phyloP scores from a whole-genome alignment of 2,113 vertebrate genomes.

The Varanus salvator region DNA sequence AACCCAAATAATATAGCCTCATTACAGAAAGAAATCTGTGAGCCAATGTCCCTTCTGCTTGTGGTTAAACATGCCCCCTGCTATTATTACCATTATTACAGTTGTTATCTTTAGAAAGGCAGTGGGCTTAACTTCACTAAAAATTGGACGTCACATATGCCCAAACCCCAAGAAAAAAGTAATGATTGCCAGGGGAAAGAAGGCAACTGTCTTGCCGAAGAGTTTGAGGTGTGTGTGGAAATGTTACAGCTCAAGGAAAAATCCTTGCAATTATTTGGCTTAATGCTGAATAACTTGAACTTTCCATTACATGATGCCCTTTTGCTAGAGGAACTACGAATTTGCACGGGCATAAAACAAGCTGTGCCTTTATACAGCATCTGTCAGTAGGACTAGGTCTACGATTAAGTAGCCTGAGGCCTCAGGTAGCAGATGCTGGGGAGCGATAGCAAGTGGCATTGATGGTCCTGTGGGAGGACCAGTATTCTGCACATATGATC shows the following conservation, averaged over 20 bases:
- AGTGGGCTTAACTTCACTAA: slow-evolving; percentile 32
- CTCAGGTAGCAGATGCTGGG: not conserved
- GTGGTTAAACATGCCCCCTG: slow-evolving; percentile 46
- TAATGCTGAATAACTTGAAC: slow-evolving; percentile 61
- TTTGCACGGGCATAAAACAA: slow-evolving; percentile 48
- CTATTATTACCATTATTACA: slow-evolving; percentile 49
- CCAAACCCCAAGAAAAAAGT: not conserved
- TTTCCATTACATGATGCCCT: slow-evolving; percentile 55
- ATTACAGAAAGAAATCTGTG: slow-evolving; percentile 37
- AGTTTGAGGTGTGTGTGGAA: slow-evolving; percentile 20
- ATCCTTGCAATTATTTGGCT: slow-evolving; percentile 63
- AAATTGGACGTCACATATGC: slow-evolving; percentile 38
- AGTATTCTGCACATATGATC: no score
- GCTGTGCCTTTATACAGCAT: not conserved
- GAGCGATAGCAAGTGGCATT: not conserved
- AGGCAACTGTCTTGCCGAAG: slow-evolving; percentile 45
- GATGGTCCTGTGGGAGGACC: not conserved
- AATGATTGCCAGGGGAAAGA: slow-evolving; percentile 61
- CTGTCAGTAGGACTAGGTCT: not conserved
- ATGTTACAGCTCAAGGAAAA: slow-evolving; percentile 49
- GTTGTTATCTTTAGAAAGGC: slow-evolving; percentile 41
- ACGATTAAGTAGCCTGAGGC: not conserved
- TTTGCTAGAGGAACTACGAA: slow-evolving; percentile 54
- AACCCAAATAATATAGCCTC: slow-evolving; percentile 39
- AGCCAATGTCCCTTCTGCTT: slow-evolving; percentile 8